These are phyloP conservation scores for Percopsis transmontana DNA, from an alignment of 2,113 vertebrate species.

Conservation along the genomic window DNA sequence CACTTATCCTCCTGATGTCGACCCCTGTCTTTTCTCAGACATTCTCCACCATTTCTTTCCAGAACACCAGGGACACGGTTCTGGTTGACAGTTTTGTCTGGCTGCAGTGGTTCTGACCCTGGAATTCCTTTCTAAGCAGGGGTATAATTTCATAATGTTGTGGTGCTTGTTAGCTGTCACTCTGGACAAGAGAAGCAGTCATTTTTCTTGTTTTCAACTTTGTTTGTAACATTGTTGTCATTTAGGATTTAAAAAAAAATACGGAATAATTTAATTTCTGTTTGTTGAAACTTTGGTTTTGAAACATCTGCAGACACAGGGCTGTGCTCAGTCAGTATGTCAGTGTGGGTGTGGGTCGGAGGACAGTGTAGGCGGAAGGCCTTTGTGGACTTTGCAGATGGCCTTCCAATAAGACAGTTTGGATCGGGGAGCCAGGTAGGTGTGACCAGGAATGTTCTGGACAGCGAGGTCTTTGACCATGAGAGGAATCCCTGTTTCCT, in stretches of 20 bases:
- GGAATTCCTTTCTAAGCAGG: background rate
- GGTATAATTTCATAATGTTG: too few relatives aligned
- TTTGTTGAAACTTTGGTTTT: background rate
- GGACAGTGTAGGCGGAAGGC: slow-evolving; percentile 57
- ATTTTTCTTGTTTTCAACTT: too few relatives aligned
- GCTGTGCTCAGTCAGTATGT: background rate
- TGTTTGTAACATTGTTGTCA: too few relatives aligned
- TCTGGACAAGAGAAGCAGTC: too few relatives aligned
- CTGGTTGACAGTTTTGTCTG: background rate
- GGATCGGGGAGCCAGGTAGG: slow-evolving; percentile 45
- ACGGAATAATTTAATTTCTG: too few relatives aligned
- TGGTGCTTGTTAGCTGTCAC: too few relatives aligned
- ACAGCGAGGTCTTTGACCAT: slow-evolving; percentile 61
- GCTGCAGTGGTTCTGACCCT: slow-evolving; percentile 2
- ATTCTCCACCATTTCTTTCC: background rate
- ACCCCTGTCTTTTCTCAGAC: too few relatives aligned
- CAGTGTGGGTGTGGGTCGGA: slow-evolving; percentile 33
- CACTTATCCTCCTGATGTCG: too few relatives aligned
- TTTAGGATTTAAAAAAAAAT: too few relatives aligned
- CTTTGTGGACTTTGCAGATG: slow-evolving; percentile 40
- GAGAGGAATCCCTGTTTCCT: slow-evolving; percentile 41
- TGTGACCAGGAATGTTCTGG: slow-evolving; percentile 58
- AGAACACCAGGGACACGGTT: background rate
- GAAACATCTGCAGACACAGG: background rate
- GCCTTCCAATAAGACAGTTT: background rate